These are phyloP conservation scores for Galeopterus variegatus DNA, from an alignment of 2,113 vertebrate species.

Conservation along the genomic window DNA sequence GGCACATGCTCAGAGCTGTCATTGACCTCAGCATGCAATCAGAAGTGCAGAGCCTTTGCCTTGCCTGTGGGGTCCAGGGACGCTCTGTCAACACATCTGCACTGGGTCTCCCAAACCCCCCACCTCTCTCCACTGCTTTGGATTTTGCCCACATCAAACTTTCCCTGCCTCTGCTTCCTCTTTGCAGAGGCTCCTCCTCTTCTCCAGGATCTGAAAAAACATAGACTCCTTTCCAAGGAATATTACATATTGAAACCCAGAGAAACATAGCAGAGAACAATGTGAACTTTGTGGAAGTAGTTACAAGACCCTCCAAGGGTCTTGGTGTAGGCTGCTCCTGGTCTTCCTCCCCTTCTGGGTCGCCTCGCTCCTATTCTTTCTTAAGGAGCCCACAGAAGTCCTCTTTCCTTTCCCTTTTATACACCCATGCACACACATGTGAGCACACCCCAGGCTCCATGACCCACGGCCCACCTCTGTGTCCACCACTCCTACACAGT, in stretches of 20 bases:
- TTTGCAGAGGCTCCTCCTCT: neutral
- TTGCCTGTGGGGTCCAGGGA: neutral
- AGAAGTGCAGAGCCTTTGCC: neutral
- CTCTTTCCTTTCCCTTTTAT: neutral
- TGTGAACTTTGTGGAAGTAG: neutral
- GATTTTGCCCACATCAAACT: neutral
- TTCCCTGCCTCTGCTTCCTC: neutral
- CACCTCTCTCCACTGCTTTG: neutral
- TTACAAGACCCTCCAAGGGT: neutral
- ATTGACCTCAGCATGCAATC: neutral
- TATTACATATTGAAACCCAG: neutral
- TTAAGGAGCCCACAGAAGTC: neutral
- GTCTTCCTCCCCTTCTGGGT: neutral
- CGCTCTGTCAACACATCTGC: accelerated
- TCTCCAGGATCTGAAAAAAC: neutral
- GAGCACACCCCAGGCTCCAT: neutral
- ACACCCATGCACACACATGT: accelerated
- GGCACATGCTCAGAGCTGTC: neutral
- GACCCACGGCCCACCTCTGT: neutral
- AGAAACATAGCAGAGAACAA: neutral
- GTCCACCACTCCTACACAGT: neutral
- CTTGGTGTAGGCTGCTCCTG: too few species aligned
- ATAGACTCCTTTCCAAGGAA: neutral
- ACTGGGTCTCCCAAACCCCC: neutral
- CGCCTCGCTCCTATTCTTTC: neutral